These are phyloP conservation scores for Channallabes apus DNA, from an alignment of 2,797 vertebrate species.

Conservation along the genomic window DNA sequence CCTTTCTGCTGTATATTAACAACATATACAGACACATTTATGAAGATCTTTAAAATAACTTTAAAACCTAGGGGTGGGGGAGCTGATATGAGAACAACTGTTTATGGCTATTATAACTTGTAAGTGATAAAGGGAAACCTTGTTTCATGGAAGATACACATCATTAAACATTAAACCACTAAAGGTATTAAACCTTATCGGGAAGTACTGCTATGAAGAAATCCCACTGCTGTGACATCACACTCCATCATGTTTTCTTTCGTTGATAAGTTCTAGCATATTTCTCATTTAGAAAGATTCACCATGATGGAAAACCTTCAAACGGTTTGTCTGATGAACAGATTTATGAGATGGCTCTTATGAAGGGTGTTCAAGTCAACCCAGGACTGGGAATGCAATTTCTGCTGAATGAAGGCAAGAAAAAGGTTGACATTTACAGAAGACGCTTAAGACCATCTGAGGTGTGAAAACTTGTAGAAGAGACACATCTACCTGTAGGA, in stretches of 20 bases:
- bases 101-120: background rate
- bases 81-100: background rate
- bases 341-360: background rate
- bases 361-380: background rate
- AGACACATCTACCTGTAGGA: too few species aligned
- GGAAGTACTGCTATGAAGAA: background rate
- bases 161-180: background rate
- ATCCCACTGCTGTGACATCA: background rate
- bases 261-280: background rate
- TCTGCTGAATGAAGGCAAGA: too few species aligned
- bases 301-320: background rate
- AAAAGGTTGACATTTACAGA: too few species aligned
- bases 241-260: background rate
- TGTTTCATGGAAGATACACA: background rate
- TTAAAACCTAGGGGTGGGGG: too few species aligned
- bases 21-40: background rate
- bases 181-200: background rate
- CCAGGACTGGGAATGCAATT: too few species aligned
- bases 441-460: too few species aligned
- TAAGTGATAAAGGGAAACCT: too few species aligned
- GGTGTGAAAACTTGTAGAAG: too few species aligned
- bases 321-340: background rate
- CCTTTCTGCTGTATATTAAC: too few species aligned
- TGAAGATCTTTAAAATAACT: too few species aligned
- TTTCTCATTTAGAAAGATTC: background rate